Evolutionary conservation across 2,888 invertebrate species (phyloP), one percentile per base, ranked within the genome.

Genomic region (Apoda limacodes): DNA sequence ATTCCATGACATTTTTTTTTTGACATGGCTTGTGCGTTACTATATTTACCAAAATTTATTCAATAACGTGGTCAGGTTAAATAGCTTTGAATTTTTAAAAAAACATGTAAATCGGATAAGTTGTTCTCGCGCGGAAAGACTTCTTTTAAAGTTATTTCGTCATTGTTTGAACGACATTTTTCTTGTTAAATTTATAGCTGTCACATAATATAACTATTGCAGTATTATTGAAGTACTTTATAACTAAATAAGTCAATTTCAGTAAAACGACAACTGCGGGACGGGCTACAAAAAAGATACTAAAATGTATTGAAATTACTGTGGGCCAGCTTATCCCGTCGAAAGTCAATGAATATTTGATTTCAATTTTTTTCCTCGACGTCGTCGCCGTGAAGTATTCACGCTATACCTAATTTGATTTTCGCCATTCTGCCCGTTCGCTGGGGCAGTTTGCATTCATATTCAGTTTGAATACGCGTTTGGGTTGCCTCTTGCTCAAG

Each of bases 351-450:
- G 80, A 80, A 80, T 80, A 80, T 78, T 80, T 80, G 80, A 80
- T 80, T 80, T 80, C 80, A 80, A 80, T 80, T 80, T 80, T 76
- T 76, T 78, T 76, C 69, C 60, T 64, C 74, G 63, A 63, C 76
- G 72, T 74, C 52, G 48, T 7, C 70, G 62, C 76, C 74, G 78
- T 80, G 80, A 80, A 80, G 80, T 76, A 80, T 78, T 78, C 74
- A 68, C 75, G 74, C 78, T 65, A 74, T 78, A 78, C 80, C 80
- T 80, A 80, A 80, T 80, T 80, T 80, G 80, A 78, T 80, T 80
- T 76, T 75, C 71, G 71, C 80, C 75, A 74, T 80, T 78, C 50
- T 66, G 65, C 62, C 67, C 70, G 65, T 78, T 78, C 68, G 70
- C 60, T 54, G 55, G 64, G 71, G 76, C 76, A 75, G 75, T 80